Evolutionary conservation across 1,140 invertebrate species (phyloP).

Genomic region (Aricia agestis): DNA sequence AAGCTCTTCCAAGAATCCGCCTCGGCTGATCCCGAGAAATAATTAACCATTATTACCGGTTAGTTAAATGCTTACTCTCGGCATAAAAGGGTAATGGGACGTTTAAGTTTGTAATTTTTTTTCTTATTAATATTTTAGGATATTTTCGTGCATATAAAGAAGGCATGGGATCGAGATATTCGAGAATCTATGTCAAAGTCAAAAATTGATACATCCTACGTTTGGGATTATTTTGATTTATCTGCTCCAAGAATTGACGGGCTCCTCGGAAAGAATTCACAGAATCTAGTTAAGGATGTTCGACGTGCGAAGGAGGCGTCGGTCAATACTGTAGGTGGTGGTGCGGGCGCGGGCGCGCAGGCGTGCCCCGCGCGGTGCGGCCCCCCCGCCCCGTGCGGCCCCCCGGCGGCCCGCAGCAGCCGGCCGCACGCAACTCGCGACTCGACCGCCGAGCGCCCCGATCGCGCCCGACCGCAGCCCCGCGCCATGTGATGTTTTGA

Average conservation of each 20-base stretch:
- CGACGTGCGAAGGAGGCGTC: constrained; percentile 72
- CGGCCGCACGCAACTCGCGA: constrained; percentile 68
- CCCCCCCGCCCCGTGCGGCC: constrained; percentile 36
- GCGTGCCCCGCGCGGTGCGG: constrained; percentile 36
- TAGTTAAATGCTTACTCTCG: no score
- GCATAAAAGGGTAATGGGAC: no score
- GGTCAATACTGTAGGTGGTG: constrained; percentile 73
- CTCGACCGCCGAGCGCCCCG: constrained; percentile 63
- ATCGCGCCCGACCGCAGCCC: constrained; percentile 56
- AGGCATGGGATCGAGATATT: not conserved
- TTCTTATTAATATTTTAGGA: not conserved
- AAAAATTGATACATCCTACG: not conserved
- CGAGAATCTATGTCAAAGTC: not conserved
- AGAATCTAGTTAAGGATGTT: constrained; percentile 73
- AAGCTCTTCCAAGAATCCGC: constrained; percentile 14
- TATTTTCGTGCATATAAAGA: not conserved
- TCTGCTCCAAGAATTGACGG: constrained; percentile 45
- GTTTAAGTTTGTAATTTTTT: not conserved
- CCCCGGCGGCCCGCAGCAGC: constrained; percentile 36
- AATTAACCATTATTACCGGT: not conserved
- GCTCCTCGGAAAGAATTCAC: constrained; percentile 67
- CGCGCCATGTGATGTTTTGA: constrained; percentile 70
- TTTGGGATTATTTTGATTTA: not conserved
- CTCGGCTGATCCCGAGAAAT: not conserved
- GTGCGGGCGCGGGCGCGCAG: constrained; percentile 57